Conservation (phyloP, 2,113 vertebrate genomes). For the Tylochromis polylepis region DNA sequence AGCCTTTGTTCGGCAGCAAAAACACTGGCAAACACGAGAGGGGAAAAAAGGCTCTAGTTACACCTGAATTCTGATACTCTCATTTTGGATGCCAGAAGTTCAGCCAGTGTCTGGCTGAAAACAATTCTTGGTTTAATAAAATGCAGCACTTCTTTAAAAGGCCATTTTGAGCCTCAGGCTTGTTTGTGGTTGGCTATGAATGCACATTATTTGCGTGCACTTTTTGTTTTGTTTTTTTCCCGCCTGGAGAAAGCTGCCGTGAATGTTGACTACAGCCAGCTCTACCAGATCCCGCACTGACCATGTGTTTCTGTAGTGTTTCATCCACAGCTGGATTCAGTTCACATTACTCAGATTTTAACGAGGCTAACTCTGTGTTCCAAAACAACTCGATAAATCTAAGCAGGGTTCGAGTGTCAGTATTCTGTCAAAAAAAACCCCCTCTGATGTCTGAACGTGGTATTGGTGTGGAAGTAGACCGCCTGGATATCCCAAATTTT, state of each 20-base stretch:
- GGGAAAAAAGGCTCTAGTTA: neutral
- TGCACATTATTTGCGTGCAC: conserved; percentile 44
- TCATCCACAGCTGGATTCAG: neutral
- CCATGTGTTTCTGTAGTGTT: conserved; percentile 5
- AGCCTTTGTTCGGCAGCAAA: conserved; percentile 10
- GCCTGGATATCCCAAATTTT: neutral
- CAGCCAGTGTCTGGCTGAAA: conserved; percentile 21
- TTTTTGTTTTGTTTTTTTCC: neutral
- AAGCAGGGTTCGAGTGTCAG: neutral
- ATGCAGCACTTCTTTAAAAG: conserved; percentile 21
- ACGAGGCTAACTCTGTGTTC: neutral
- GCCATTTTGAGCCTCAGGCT: conserved; percentile 36
- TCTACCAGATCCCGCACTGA: neutral
- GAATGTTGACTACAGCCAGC: conserved; percentile 17
- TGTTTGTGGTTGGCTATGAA: conserved; percentile 38
- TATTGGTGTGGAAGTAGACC: neutral
- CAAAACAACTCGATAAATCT: neutral
- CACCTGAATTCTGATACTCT: conserved; percentile 19
- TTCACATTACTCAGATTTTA: neutral
- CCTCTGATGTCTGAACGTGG: neutral
- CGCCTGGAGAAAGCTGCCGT: conserved; percentile 4
- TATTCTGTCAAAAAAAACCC: neutral
- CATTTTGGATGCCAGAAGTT: conserved; percentile 40
- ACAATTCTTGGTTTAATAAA: conserved; percentile 29
- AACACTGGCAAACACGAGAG: neutral